Conservation (phyloP, 2,113 vertebrate species). For the Crotalus horridus region DNA sequence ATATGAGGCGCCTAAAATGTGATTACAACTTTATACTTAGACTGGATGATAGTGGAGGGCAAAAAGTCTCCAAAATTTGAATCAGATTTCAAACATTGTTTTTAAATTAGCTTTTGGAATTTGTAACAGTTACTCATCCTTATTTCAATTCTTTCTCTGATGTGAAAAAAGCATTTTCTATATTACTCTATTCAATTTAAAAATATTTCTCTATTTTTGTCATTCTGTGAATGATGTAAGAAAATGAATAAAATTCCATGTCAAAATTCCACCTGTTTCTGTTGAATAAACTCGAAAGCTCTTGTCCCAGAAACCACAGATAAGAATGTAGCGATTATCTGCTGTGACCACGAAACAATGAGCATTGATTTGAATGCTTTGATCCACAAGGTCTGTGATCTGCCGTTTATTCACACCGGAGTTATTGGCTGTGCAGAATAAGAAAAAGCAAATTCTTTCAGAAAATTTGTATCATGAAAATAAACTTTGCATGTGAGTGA, state of each 20-base stretch:
- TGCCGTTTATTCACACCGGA: conserved; percentile 93
- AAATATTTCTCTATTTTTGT: background rate
- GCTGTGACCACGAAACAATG: conserved; percentile 99
- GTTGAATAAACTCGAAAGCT: conserved; percentile 98
- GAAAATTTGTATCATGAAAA: conserved; percentile 50
- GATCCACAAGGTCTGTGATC: conserved; percentile 98
- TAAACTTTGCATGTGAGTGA: conserved; percentile 58
- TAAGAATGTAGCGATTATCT: conserved; percentile 97
- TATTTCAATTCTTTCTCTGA: background rate
- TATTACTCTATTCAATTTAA: background rate
- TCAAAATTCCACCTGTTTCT: conserved; percentile 84
- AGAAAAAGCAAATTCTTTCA: conserved; percentile 31
- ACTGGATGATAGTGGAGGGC: background rate
- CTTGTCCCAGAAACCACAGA: conserved; percentile 99
- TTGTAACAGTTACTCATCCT: background rate
- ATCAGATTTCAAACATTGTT: background rate
- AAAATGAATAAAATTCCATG: background rate
- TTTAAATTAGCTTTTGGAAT: background rate
- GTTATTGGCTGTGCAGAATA: conserved; percentile 81
- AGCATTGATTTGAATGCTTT: conserved; percentile 97
- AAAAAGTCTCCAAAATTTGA: background rate
- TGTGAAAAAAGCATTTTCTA: conserved; percentile 17
- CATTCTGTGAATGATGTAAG: background rate
- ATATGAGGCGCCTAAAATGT: background rate
- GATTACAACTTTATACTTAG: background rate